Conservation (phyloP, 2,797 vertebrate genomes). For the Xenentodon cancila region DNA sequence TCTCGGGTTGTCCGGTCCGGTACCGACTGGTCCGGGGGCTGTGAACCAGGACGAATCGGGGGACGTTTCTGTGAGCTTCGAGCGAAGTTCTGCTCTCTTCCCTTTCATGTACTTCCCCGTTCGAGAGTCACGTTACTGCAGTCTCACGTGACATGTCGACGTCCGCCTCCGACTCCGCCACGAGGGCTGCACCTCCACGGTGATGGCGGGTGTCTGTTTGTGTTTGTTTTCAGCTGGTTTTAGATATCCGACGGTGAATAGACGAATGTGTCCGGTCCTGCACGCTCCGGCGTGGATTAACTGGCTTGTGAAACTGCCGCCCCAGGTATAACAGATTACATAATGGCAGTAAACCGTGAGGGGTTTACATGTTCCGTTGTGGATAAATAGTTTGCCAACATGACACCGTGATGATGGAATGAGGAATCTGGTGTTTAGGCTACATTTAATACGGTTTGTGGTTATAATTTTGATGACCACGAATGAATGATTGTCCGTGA, state of each 20-base stretch:
- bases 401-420: too few relatives aligned
- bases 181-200: slow-evolving; percentile 17
- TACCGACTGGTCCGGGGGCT: neutral
- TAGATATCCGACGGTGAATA: neutral
- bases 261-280: neutral
- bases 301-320: too few relatives aligned
- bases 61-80: slow-evolving; percentile 17
- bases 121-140: slow-evolving; percentile 71
- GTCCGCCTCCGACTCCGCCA: neutral
- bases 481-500: too few relatives aligned
- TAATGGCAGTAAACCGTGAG: too few relatives aligned
- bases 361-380: too few relatives aligned
- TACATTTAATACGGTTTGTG: too few relatives aligned
- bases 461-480: too few relatives aligned
- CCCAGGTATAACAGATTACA: too few relatives aligned
- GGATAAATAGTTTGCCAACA: too few relatives aligned
- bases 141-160: slow-evolving; percentile 64
- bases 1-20: slow-evolving; percentile 13
- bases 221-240: too few relatives aligned
- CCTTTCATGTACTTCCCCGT: slow-evolving; percentile 66
- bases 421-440: too few relatives aligned
- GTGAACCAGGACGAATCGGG: neutral
- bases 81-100: slow-evolving; percentile 32
- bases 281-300: too few relatives aligned
- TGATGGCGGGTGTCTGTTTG: slow-evolving; percentile 3